Conservation (phyloP, 2,113 vertebrate genomes). For the Hyperoodon ampullatus region DNA sequence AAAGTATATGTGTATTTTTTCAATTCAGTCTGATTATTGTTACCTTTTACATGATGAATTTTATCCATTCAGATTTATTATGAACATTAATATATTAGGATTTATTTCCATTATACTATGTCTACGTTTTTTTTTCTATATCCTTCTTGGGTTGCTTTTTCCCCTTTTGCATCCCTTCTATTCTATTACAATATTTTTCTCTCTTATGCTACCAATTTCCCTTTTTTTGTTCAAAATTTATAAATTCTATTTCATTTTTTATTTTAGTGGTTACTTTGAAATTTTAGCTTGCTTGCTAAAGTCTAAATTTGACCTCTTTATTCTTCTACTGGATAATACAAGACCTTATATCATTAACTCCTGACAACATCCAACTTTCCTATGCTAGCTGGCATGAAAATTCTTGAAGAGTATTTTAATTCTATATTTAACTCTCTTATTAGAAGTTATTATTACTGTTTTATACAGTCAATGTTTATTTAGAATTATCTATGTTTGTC, state of each 20-base stretch:
- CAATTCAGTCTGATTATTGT: background rate
- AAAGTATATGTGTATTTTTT: background rate
- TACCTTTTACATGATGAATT: background rate
- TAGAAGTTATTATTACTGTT: background rate
- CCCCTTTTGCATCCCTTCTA: background rate
- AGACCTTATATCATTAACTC: background rate
- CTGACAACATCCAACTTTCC: background rate
- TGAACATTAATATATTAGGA: background rate
- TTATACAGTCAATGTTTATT: background rate
- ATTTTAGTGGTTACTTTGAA: background rate
- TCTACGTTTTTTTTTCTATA: background rate
- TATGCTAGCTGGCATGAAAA: background rate
- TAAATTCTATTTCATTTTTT: background rate
- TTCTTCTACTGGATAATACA: background rate
- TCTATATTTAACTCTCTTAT: background rate
- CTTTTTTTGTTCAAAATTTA: background rate
- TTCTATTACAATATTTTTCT: background rate
- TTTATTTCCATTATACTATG: background rate
- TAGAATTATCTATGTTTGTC: background rate
- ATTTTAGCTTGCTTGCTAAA: background rate
- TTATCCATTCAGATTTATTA: background rate
- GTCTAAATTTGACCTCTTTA: background rate
- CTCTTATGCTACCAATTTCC: background rate
- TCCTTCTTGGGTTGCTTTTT: background rate
- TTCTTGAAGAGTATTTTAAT: background rate